These are phyloP conservation scores for Mus pahari DNA, from an alignment of 2,113 vertebrate genomes.

Conservation along the genomic window DNA sequence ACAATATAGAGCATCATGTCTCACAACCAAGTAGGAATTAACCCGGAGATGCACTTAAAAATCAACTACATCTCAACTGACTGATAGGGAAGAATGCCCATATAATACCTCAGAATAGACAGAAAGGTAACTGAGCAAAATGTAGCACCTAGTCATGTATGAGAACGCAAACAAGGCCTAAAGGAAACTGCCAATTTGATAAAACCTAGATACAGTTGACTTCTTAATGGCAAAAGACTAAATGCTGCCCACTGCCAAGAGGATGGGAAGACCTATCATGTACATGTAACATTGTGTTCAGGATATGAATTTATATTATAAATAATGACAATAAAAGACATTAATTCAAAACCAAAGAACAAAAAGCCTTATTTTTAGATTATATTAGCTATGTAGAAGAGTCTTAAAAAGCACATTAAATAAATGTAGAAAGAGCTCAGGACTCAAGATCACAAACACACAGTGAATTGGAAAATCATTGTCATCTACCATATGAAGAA, in stretches of 20 bases:
- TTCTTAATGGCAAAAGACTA: background rate
- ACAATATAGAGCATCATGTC: background rate
- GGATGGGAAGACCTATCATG: background rate
- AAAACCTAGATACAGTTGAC: background rate
- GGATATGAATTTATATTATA: background rate
- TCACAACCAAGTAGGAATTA: background rate
- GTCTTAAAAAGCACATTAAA: slow-evolving; percentile 34
- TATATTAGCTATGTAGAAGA: background rate
- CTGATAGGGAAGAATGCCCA: background rate
- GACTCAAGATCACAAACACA: background rate
- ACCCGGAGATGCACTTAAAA: slow-evolving; percentile 6
- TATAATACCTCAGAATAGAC: background rate
- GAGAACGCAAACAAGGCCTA: background rate
- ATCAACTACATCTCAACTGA: slow-evolving; percentile 1
- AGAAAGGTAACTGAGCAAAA: slow-evolving; percentile 23
- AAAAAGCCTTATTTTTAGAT: background rate
- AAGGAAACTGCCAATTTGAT: background rate
- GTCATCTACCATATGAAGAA: background rate
- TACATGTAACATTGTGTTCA: background rate
- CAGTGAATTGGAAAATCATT: background rate
- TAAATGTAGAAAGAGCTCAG: slow-evolving; percentile 11
- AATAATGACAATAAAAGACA: slow-evolving; percentile 8
- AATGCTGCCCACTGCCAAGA: background rate
- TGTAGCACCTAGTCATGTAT: background rate
- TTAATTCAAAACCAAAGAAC: background rate